Evolutionary conservation across 2,113 vertebrate species (phyloP).

Genomic region (Corythaeola cristata): DNA sequence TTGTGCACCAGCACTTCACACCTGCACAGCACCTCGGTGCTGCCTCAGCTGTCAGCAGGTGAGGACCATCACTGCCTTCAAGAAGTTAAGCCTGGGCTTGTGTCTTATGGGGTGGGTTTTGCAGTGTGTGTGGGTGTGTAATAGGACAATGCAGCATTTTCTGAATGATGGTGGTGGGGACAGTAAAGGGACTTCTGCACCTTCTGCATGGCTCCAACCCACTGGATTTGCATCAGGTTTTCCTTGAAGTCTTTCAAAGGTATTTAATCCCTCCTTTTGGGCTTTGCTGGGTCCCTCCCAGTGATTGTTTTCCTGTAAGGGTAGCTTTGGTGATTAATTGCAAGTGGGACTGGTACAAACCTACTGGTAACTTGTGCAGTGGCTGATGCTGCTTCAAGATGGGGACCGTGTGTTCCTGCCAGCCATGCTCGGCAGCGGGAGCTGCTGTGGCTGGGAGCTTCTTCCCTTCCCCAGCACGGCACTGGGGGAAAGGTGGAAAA

Average conservation of each 20-base stretch:
- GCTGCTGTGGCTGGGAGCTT: not conserved
- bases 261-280: not conserved
- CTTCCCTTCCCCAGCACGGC: not conserved
- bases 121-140: rapidly evolving
- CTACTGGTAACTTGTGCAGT: rapidly evolving
- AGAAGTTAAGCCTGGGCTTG: not conserved
- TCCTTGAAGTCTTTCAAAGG: not conserved
- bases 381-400: not conserved
- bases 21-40: rapidly evolving
- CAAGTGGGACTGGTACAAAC: rapidly evolving
- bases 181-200: not conserved
- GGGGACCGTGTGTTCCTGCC: rapidly evolving
- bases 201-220: not conserved
- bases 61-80: not conserved
- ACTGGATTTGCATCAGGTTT: not conserved
- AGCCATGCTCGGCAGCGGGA: rapidly evolving
- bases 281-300: not conserved
- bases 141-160: not conserved
- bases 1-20: rapidly evolving
- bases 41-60: not conserved
- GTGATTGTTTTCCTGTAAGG: not conserved
- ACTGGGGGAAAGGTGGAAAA: not conserved
- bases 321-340: not conserved
- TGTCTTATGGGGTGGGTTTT: not conserved
- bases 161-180: not conserved